Evolutionary conservation across 2,888 invertebrate genomes (phyloP).

Genomic region (Diarsia brunnea): DNA sequence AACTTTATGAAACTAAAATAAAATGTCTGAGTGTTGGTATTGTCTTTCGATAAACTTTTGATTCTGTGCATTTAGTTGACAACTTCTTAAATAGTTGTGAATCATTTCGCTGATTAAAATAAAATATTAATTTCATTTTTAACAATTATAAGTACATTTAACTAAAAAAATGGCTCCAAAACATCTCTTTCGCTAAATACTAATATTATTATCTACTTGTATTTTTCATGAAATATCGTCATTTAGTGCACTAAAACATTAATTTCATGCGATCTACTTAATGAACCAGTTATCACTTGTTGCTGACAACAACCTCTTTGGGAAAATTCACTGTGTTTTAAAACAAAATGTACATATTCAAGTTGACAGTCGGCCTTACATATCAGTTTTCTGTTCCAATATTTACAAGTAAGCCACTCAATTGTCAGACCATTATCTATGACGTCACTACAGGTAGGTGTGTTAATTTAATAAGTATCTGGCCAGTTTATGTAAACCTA

Average conservation of each 20-base stretch:
- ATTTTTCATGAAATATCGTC: too few relatives aligned
- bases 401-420: conserved; percentile 34
- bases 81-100: neutral
- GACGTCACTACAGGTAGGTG: conserved; percentile 39
- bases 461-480: neutral
- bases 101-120: neutral
- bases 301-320: neutral
- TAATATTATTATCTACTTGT: too few relatives aligned
- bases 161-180: too few relatives aligned
- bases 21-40: neutral
- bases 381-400: conserved; percentile 50
- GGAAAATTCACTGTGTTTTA: neutral
- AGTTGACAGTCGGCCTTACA: neutral
- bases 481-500: conserved; percentile 12
- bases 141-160: too few relatives aligned
- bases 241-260: neutral
- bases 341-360: neutral
- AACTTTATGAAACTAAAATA: neutral
- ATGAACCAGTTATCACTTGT: neutral
- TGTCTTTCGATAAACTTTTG: neutral
- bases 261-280: neutral
- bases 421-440: conserved; percentile 50
- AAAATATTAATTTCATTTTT: too few relatives aligned
- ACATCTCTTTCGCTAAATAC: too few relatives aligned
- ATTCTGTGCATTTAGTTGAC: too few relatives aligned